phyloP scores from a whole-genome alignment of 2,113 vertebrate species.

The Aythya baeri region DNA sequence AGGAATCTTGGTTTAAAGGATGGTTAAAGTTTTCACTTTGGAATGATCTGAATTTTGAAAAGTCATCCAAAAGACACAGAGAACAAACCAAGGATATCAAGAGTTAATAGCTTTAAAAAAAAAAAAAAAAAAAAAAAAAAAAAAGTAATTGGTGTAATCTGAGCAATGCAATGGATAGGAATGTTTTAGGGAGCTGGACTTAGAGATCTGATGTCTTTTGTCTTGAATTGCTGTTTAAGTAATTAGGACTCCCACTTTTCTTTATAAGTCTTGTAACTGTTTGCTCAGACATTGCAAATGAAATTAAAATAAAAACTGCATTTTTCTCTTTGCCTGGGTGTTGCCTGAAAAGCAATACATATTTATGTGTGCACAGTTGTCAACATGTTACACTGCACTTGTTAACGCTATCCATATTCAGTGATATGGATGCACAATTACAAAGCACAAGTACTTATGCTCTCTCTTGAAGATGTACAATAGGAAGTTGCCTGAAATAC shows the following conservation, averaged over 20 bases:
- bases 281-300: conserved; percentile 10
- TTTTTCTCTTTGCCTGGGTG: conserved; percentile 22
- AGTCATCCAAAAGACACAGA: conserved; percentile 31
- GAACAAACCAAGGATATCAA: conserved; percentile 50
- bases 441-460: conserved; percentile 19
- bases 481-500: conserved; percentile 58
- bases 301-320: neutral
- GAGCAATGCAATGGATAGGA: conserved; percentile 3
- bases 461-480: conserved; percentile 40
- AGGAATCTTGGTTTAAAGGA: conserved; percentile 41
- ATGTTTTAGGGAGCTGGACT: conserved; percentile 21
- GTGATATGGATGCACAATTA: conserved; percentile 52
- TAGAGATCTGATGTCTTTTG: conserved; percentile 16
- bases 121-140: neutral
- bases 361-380: conserved; percentile 55
- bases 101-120: conserved; percentile 20
- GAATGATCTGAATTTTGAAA: conserved; percentile 70
- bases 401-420: conserved; percentile 57
- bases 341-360: conserved; percentile 57
- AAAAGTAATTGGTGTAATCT: conserved; percentile 21
- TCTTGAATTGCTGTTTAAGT: conserved; percentile 10
- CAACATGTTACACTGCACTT: conserved; percentile 38
- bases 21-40: conserved; percentile 9
- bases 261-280: neutral
- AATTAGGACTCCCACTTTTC: conserved; percentile 1